Evolutionary conservation across 2,113 vertebrate species (phyloP), one percentile per base, ranked within the genome.

Genomic region (Amphiprion ocellaris): DNA sequence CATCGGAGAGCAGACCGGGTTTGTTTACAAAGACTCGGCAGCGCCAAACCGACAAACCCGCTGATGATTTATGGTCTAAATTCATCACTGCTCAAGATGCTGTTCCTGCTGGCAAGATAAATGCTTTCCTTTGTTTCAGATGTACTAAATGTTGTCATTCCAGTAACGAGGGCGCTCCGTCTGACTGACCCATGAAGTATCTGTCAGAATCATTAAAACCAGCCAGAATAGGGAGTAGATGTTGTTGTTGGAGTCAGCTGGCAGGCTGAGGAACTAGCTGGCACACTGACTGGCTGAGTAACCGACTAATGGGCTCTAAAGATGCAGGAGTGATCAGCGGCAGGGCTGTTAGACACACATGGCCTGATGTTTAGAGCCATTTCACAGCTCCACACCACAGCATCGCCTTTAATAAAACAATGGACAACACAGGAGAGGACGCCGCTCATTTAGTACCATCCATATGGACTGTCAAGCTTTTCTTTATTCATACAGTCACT

Each of bases 251-350:
- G 0, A 74, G 64, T 77, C 69, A 81, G 77, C 46, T 77, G 76
- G 67, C 70, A 69, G 59, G 17, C 50, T 53, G 61, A 83, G 76
- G 60, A 69, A 59, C 33, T 73, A 50, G 71, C 46, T 68, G 77
- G 77, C 77, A 72, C 56, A 30, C 17, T 55, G 64, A 41, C 47
- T 59, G 70, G 26, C 24, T 54, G 73, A 70, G 66, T 63, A 58
- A 54, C 59, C 52, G 54, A 53, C 79, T 81, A 82, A 76, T 79
- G 83, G 77, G 69, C 85, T 77, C 77, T 23, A 33, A 60, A 68
- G 69, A 86, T 56, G 49, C 30, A 39, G 53, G 37, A 67, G 61
- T 49, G 55, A 62, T 63, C 54, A 69, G 60, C 4, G n/a, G 53
- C 67, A 55, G 63, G 53, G 66, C 33, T 71, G 71, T 86, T 66